These are phyloP conservation scores for Phyllotreta cruciferae DNA, from an alignment of 2,888 invertebrate genomes.

Conservation along the genomic window DNA sequence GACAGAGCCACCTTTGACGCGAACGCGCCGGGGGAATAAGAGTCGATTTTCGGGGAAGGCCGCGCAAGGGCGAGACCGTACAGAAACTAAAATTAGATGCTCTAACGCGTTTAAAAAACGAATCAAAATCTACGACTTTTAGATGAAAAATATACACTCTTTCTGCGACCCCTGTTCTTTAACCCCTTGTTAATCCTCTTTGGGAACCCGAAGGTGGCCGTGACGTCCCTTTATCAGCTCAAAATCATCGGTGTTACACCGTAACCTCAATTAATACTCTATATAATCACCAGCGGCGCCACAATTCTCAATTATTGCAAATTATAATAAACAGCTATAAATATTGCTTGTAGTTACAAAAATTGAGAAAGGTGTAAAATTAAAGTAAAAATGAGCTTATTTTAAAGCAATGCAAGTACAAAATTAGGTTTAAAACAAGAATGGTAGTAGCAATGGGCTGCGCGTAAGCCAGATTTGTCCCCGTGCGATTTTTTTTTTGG, in stretches of 20 bases:
- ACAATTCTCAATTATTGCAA: background rate
- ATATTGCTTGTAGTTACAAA: no score
- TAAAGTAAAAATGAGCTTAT: no score
- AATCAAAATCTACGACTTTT: no score
- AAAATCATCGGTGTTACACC: slow-evolving; percentile 10
- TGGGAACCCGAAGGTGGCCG: slow-evolving; percentile 16
- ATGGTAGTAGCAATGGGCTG: no score
- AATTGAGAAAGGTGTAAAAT: no score
- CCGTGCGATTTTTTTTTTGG: slow-evolving; percentile 23
- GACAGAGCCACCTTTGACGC: slow-evolving; percentile 58
- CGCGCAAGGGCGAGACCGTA: background rate
- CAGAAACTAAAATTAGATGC: no score
- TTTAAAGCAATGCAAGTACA: no score
- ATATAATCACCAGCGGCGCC: background rate
- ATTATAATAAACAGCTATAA: no score
- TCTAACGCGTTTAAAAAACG: no score
- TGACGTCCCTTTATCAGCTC: slow-evolving; percentile 8
- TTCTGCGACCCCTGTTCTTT: background rate
- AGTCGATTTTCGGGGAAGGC: background rate
- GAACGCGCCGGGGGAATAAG: slow-evolving; percentile 41
- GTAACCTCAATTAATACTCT: background rate
- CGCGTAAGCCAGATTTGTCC: slow-evolving; percentile 13
- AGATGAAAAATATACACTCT: no score
- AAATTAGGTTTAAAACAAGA: no score
- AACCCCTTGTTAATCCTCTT: slow-evolving; percentile 10